Conservation (phyloP, 2,797 vertebrate genomes). For the Acrossocheilus fasciatus region DNA sequence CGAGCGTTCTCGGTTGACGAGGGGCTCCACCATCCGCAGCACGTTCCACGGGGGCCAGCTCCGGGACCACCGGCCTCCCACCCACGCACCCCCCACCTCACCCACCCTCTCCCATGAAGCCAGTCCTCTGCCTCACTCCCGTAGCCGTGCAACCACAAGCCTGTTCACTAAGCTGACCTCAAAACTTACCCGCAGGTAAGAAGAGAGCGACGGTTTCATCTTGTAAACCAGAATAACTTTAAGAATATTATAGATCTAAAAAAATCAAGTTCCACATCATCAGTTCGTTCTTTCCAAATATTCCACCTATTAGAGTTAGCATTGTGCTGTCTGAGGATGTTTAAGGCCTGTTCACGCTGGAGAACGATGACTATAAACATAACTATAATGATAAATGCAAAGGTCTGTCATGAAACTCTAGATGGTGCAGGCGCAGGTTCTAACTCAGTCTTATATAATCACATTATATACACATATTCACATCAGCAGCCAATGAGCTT, state of each 20-base stretch:
- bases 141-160: constrained; percentile 90
- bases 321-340: background rate
- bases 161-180: constrained; percentile 97
- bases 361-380: background rate
- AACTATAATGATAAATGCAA: background rate
- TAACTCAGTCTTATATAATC: background rate
- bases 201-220: constrained; percentile 5
- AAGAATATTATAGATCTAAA: background rate
- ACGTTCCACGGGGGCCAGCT: constrained; percentile 94
- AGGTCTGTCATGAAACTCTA: background rate
- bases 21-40: constrained; percentile 91
- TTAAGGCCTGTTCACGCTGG: background rate
- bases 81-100: constrained; percentile 87
- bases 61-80: constrained; percentile 84
- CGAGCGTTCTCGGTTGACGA: constrained; percentile 87
- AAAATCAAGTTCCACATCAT: too few relatives aligned
- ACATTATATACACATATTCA: background rate
- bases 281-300: background rate
- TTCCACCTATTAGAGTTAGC: background rate
- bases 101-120: constrained; percentile 90
- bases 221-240: background rate
- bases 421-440: background rate
- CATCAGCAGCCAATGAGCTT: background rate
- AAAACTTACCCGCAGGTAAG: constrained; percentile 93
- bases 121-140: constrained; percentile 84